A percentile compares a stretch with the other conserved stretches of the same genome.
Conservation (phyloP, 2,888 invertebrate species). For the Rotaria socialis region DNA sequence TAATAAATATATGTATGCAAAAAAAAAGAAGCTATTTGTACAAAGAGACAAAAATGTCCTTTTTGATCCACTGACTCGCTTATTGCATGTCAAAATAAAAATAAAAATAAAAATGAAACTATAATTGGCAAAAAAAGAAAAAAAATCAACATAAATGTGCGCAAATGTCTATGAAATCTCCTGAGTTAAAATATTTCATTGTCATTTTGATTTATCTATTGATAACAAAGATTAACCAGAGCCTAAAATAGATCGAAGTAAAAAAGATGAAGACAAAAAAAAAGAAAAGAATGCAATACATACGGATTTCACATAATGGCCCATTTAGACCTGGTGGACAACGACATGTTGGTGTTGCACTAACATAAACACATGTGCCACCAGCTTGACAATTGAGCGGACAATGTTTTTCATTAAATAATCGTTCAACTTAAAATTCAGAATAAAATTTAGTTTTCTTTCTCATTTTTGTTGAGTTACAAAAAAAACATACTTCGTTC, state of each 20-base stretch:
- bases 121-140: background rate
- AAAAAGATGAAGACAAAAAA: too few relatives aligned
- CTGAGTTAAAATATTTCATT: background rate
- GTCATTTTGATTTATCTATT: too few relatives aligned
- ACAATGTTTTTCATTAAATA: background rate
- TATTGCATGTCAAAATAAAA: background rate
- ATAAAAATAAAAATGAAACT: background rate
- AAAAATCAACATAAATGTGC: background rate
- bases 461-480: background rate
- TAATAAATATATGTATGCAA: background rate
- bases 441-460: background rate
- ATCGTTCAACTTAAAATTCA: background rate
- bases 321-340: background rate
- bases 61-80: conserved; percentile 11
- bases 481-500: background rate
- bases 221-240: too few relatives aligned
- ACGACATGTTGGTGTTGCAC: background rate
- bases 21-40: background rate
- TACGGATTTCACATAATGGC: conserved; percentile 2
- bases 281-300: background rate
- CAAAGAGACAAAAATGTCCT: background rate
- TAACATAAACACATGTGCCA: background rate
- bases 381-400: conserved; percentile 1
- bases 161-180: background rate
- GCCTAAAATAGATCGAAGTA: too few relatives aligned